Evolutionary conservation across 92 coral and sea anemone species (phyloP).

Genomic region (Bergia puertoricense): DNA sequence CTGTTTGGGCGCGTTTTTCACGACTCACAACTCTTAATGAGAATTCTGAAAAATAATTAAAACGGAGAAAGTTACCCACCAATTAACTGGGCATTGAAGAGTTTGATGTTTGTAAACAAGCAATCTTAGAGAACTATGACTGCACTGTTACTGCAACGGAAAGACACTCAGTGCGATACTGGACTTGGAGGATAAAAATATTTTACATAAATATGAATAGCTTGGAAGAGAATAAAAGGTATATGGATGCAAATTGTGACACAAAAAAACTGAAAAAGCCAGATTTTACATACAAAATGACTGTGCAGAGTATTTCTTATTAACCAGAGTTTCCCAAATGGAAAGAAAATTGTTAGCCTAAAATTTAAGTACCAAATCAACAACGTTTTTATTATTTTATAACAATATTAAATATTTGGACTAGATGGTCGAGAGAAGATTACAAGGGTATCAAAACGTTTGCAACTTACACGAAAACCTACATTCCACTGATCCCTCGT

Average conservation of each 20-base stretch:
- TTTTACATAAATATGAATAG: too few species aligned
- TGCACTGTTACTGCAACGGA: not conserved
- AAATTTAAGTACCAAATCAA: conserved; percentile 19
- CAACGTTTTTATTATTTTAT: conserved; percentile 6
- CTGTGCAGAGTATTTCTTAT: not conserved
- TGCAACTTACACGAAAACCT: not conserved
- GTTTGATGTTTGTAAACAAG: not conserved
- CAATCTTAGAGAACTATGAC: not conserved
- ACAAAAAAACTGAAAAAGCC: not conserved
- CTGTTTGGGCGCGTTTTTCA: conserved; percentile 16
- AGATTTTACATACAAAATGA: not conserved
- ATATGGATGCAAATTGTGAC: not conserved
- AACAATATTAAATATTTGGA: conserved; percentile 4
- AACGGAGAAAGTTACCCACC: not conserved
- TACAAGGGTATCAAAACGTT: not conserved
- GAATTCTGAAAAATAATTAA: not conserved
- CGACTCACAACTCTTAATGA: not conserved
- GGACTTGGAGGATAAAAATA: not conserved
- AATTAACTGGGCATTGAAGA: not conserved
- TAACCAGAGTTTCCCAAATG: not conserved
- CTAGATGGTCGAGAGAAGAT: not conserved
- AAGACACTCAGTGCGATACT: not conserved
- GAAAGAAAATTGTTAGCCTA: not conserved
- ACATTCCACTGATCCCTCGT: too few species aligned
- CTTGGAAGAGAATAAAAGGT: not conserved